A percentile compares a stretch with the other conserved stretches of the same genome.
phyloP scores from a whole-genome alignment of 2,888 invertebrate species.

The Drosophila fungiperda region DNA sequence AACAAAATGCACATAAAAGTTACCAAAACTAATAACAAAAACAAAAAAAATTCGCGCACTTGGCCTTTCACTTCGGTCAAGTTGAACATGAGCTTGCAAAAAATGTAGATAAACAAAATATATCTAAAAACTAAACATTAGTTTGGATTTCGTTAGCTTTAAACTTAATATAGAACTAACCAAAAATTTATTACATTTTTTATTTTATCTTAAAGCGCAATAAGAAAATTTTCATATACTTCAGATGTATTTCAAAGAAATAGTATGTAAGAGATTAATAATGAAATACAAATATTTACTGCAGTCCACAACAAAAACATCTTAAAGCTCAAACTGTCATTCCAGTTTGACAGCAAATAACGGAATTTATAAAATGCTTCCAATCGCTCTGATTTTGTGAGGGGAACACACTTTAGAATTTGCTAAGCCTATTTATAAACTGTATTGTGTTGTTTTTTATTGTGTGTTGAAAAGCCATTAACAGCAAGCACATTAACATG shows the following conservation, averaged over 20 bases:
- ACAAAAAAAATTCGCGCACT: slow-evolving; percentile 24
- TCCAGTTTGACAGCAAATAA: slow-evolving; percentile 5
- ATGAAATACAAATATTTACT: not conserved
- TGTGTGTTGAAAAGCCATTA: slow-evolving; percentile 30
- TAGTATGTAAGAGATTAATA: not conserved
- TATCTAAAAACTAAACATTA: not conserved
- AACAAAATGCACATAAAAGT: slow-evolving; percentile 28
- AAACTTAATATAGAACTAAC: not conserved
- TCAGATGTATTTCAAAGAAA: not conserved
- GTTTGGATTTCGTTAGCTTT: not conserved
- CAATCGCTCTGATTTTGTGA: slow-evolving; percentile 32
- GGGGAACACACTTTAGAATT: slow-evolving; percentile 15
- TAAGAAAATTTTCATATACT: not conserved
- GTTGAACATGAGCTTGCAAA: slow-evolving; percentile 17
- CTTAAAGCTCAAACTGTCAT: slow-evolving; percentile 7
- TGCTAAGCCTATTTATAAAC: slow-evolving; percentile 20
- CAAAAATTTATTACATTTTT: not conserved
- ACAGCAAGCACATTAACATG: slow-evolving; percentile 43
- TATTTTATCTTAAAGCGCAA: not conserved
- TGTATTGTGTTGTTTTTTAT: not conserved
- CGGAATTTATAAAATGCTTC: slow-evolving; percentile 19
- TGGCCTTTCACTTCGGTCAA: slow-evolving; percentile 50
- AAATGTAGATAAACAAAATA: not conserved
- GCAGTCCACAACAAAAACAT: not conserved
- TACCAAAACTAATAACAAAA: slow-evolving; percentile 9